Conservation (phyloP, 2,113 vertebrate genomes). For the Dolichotis patagonum region DNA sequence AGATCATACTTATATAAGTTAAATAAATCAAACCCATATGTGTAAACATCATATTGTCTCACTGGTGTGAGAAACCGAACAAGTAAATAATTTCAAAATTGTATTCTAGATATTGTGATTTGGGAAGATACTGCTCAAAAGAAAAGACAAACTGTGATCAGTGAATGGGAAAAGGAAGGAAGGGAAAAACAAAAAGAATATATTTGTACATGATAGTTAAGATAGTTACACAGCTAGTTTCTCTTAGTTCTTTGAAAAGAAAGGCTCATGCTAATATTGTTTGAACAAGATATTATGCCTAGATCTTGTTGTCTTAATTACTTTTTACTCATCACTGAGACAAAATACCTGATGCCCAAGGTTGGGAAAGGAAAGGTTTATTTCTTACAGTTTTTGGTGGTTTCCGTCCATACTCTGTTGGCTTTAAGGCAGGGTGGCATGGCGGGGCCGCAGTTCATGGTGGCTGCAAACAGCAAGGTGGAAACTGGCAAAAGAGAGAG, state of each 20-base stretch:
- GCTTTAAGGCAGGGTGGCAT: no score
- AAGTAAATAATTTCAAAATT: background rate
- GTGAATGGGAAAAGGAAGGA: background rate
- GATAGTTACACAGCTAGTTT: background rate
- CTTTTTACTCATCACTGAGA: no score
- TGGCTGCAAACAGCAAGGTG: no score
- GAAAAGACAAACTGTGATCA: background rate
- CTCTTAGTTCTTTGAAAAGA: background rate
- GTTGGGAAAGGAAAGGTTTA: no score
- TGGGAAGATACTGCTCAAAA: background rate
- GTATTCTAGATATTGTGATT: background rate
- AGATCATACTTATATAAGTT: background rate
- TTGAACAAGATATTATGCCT: background rate
- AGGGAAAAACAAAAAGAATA: background rate
- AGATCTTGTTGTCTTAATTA: background rate
- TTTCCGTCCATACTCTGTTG: no score
- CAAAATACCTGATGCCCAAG: no score
- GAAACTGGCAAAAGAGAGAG: no score
- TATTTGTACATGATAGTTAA: background rate
- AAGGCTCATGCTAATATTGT: background rate
- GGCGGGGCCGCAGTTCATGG: no score
- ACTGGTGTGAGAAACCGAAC: background rate
- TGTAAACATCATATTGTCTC: background rate
- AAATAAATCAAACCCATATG: background rate
- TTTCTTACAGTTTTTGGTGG: no score